A percentile compares a stretch with the other conserved stretches of the same genome.
phyloP scores from a whole-genome alignment of 2,113 vertebrate genomes.

The Cricetomys ansorgei region DNA sequence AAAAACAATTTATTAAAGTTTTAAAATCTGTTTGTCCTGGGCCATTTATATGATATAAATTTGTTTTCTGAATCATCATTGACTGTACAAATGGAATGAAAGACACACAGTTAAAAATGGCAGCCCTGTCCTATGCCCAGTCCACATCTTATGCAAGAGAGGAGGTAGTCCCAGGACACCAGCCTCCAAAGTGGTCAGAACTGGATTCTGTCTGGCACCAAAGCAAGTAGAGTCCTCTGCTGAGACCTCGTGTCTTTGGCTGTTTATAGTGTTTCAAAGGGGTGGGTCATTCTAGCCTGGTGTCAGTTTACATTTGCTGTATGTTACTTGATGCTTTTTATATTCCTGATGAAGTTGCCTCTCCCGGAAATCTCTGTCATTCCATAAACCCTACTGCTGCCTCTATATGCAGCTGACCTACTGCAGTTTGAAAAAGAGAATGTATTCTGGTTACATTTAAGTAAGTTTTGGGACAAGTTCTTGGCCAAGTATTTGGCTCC shows the following conservation, averaged over 20 bases:
- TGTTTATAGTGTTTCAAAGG: slow-evolving; percentile 65
- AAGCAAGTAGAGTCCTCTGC: slow-evolving; percentile 37
- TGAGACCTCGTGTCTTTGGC: slow-evolving; percentile 15
- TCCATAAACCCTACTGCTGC: slow-evolving; percentile 65
- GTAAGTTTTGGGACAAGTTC: slow-evolving; percentile 55
- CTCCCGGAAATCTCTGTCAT: slow-evolving; percentile 80
- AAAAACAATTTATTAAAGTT: not conserved
- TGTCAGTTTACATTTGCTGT: slow-evolving; percentile 63
- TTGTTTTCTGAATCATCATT: not conserved
- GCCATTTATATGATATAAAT: not conserved
- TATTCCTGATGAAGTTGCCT: slow-evolving; percentile 76
- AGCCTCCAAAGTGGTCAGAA: not conserved
- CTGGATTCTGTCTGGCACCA: slow-evolving; percentile 33
- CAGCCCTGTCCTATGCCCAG: not conserved
- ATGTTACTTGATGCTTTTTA: slow-evolving; percentile 76
- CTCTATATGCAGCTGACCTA: slow-evolving; percentile 68
- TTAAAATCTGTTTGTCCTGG: not conserved
- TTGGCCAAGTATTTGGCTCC: slow-evolving; percentile 40
- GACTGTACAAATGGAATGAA: not conserved
- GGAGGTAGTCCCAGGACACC: slow-evolving; percentile 57
- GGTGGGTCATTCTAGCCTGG: slow-evolving; percentile 46
- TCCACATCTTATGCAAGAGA: slow-evolving; percentile 5
- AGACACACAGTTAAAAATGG: slow-evolving; percentile 1
- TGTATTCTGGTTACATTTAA: slow-evolving; percentile 65
- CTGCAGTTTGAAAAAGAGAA: slow-evolving; percentile 61